A percentile compares a stretch with the other conserved stretches of the same genome.
These are phyloP conservation scores for Acholoe squamosa DNA, from an alignment of 2,888 invertebrate species.

Conservation along the genomic window DNA sequence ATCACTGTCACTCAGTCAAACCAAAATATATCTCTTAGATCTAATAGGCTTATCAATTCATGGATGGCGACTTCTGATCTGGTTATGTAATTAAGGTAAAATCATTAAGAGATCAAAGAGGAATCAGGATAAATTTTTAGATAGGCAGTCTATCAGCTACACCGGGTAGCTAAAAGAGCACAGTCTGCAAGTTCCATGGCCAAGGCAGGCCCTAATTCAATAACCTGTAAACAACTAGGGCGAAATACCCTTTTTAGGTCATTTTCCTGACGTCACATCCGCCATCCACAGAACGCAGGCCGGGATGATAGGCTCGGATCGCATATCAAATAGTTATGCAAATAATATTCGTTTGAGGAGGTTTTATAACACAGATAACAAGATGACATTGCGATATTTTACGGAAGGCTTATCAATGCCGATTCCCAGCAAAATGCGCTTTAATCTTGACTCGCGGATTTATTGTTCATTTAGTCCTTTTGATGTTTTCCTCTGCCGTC, in stretches of 20 bases:
- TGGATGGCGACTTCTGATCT: conserved; percentile 19
- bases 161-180: not conserved
- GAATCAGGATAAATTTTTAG: not conserved
- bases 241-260: not conserved
- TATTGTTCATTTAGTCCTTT: conserved; percentile 61
- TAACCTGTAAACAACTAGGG: conserved; percentile 56
- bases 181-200: not conserved
- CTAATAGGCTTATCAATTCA: not conserved
- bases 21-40: not conserved
- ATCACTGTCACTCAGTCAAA: not conserved
- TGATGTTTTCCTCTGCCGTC: conserved; percentile 54
- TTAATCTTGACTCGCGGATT: conserved; percentile 60
- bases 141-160: not conserved
- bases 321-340: conserved; percentile 60
- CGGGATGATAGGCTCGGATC: conserved; percentile 26
- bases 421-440: conserved; percentile 51
- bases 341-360: conserved; percentile 56
- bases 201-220: conserved; percentile 35
- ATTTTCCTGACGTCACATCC: conserved; percentile 40
- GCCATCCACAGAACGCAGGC: conserved; percentile 7
- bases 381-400: conserved; percentile 57
- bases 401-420: conserved; percentile 57
- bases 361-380: conserved; percentile 53
- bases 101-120: not conserved
- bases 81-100: conserved; percentile 15